Percentiles rank a stretch among this genome's conserved stretches.
These are phyloP conservation scores for Entomobrya multifasciata DNA, from an alignment of 2,888 invertebrate genomes.

Conservation along the genomic window DNA sequence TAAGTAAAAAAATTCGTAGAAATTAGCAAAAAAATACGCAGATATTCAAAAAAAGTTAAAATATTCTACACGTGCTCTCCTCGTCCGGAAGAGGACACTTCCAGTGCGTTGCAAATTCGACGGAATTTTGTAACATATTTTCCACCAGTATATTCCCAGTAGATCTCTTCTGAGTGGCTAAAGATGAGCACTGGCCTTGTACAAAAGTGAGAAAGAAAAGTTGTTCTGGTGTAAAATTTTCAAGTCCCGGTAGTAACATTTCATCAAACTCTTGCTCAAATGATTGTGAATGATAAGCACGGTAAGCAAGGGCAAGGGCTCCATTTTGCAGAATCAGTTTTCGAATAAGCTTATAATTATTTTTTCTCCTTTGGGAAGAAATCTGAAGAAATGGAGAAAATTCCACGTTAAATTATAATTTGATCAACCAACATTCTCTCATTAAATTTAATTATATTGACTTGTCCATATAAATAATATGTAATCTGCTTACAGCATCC, in stretches of 20 bases:
- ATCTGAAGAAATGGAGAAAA: not conserved
- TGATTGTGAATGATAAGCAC: conserved; percentile 28
- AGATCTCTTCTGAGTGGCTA: not conserved
- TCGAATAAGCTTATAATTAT: not conserved
- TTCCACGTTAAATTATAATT: no score
- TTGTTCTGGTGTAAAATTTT: conserved; percentile 64
- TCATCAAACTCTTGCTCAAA: conserved; percentile 33
- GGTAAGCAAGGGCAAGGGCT: conserved; percentile 34
- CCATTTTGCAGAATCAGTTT: conserved; percentile 23
- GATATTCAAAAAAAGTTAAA: conserved; percentile 24
- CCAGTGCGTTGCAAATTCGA: conserved; percentile 72
- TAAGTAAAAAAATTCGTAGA: conserved; percentile 1
- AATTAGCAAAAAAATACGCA: not conserved
- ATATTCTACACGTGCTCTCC: conserved; percentile 44
- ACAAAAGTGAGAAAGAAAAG: conserved; percentile 71
- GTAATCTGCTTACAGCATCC: no score
- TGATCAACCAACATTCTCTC: no score
- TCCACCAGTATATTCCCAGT: no score
- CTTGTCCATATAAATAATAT: no score
- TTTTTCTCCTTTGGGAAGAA: conserved; percentile 5
- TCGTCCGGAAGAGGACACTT: conserved; percentile 53
- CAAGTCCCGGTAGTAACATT: conserved; percentile 57
- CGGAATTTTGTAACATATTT: conserved; percentile 64
- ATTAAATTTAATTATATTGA: no score
- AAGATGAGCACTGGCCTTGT: conserved; percentile 51